Evolutionary conservation across 2,888 invertebrate species (phyloP), one percentile per base, ranked within the genome.

Genomic region (Thelaira solivaga): DNA sequence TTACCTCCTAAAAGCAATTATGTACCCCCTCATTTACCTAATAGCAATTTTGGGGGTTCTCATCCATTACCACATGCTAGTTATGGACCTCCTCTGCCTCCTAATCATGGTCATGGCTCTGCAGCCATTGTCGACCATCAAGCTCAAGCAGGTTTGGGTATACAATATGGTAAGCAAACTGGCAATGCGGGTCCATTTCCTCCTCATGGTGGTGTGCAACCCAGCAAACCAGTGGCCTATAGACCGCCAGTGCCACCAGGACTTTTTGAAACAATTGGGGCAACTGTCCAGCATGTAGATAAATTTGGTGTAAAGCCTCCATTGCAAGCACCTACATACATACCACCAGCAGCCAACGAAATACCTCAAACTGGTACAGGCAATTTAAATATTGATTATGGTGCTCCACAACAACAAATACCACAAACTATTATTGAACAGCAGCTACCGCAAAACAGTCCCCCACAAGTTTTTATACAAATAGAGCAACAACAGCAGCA

Each of bases 231-330:
- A 0, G 91, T 94, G 4, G 91, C 93, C 80, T 94, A 94, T 86
- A 91, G 94, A 49, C 93, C 94, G n/a, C 92, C 93, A 0, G 93
- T 95, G 0, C 94, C 94, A 0, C 90, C 91, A 57, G 94, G 93
- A 0, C 87, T 95, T 4, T 89, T 94, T 2, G 91, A 93, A 81
- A 93, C 91, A 59, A 92, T 93, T 78, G 93, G 91, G 0, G 91
- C 93, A 59, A 90, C 91, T 0, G 92, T 92, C 0, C 91, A 91
- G 53, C 92, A 92, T 16, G 91, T 93, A 81, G 93, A 93, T 83
- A 87, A 90, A 16, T 91, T 91, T 75, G 91, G 91, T 0, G 87
- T 91, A 2, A 91, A 92, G 71, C 91, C 92, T 55, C 84, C 88
- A 0, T 87, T 89, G 8, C 90, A 90, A 80, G 90, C 90, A 0